Evolutionary conservation across 2,113 vertebrate species (phyloP).

Genomic region (Clarias macrocephalus): DNA sequence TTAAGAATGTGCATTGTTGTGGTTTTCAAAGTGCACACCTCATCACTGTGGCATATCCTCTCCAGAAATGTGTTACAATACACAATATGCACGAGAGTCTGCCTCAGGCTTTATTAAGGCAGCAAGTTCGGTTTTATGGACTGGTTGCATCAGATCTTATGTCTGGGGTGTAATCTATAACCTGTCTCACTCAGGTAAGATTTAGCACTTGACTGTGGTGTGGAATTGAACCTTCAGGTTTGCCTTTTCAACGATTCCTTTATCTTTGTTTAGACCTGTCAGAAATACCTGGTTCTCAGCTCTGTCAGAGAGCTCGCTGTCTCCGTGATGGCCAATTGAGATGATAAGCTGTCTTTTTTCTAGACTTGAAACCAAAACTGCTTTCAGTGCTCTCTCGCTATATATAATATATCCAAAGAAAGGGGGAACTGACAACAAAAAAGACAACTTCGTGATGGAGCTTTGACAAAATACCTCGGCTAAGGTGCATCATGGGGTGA

Average conservation of each 20-base stretch:
- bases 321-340: slow-evolving; percentile 29
- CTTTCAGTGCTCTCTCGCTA: not conserved
- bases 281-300: slow-evolving; percentile 49
- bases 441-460: not conserved
- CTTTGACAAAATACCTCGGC: not conserved
- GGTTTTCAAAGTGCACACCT: slow-evolving; percentile 26
- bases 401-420: slow-evolving; percentile 17
- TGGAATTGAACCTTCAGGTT: slow-evolving; percentile 44
- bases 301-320: slow-evolving; percentile 24
- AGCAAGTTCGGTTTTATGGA: slow-evolving; percentile 16
- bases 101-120: slow-evolving; percentile 9
- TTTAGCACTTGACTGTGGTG: slow-evolving; percentile 47
- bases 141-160: slow-evolving; percentile 24
- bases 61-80: not conserved
- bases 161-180: slow-evolving; percentile 39
- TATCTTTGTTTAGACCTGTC: slow-evolving; percentile 57
- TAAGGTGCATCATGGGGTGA: no score
- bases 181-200: slow-evolving; percentile 28
- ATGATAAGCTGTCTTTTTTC: slow-evolving; percentile 34
- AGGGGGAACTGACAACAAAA: not conserved
- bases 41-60: slow-evolving; percentile 14
- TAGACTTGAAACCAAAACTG: slow-evolving; percentile 39
- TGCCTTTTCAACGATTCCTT: slow-evolving; percentile 44
- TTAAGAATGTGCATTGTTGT: slow-evolving; percentile 18
- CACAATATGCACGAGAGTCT: not conserved